Conservation (phyloP, 2,113 vertebrate genomes). For the Leucosticte australis region DNA sequence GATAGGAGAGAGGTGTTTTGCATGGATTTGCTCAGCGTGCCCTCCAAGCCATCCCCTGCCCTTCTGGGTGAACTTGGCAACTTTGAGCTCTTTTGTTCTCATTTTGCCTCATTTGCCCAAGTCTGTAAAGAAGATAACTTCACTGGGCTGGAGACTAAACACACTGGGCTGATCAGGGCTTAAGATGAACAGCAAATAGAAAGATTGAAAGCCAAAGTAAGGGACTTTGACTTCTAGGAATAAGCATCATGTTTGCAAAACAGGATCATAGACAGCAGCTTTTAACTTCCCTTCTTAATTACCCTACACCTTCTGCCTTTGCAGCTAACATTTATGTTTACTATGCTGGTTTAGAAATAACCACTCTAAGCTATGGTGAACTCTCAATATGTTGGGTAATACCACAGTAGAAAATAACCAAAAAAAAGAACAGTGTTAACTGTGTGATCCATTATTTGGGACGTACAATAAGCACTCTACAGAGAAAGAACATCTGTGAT, state of each 20-base stretch:
- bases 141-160: neutral
- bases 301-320: neutral
- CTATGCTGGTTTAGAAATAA: neutral
- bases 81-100: neutral
- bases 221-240: neutral
- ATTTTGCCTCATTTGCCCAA: neutral
- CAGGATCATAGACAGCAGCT: neutral
- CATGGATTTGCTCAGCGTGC: neutral
- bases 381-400: neutral
- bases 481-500: neutral
- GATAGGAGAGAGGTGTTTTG: neutral
- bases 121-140: neutral
- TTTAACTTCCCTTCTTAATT: neutral
- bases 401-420: neutral
- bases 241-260: neutral
- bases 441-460: neutral
- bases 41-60: neutral
- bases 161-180: neutral
- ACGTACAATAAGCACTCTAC: accelerated
- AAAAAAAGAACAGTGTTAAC: neutral
- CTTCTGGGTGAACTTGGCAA: neutral
- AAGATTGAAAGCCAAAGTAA: neutral
- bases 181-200: neutral
- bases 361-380: neutral
- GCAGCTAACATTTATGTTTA: neutral